Base-by-base conservation (phyloP, 2,113 vertebrate genomes). In the Passer montanus region DNA sequence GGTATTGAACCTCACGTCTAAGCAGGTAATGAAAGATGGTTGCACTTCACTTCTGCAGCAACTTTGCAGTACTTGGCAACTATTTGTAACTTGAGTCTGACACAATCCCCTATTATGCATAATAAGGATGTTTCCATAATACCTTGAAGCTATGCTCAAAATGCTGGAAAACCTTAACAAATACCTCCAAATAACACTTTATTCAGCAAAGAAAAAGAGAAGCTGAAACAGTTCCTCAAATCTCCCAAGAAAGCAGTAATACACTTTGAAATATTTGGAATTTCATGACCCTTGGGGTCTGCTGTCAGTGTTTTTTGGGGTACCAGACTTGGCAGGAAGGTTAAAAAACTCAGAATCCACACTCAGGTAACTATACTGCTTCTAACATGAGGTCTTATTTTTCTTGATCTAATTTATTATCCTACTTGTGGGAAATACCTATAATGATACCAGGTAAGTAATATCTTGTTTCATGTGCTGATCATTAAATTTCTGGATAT, bases 401-500 rank as follows among this genome's bases (percentile, higher is more conserved):
- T 64, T 76, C 15, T 59, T 52, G n/a, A 18, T 64, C 35, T 52
- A 33, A 56, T 56, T 76, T 69, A 22, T 19, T 77, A 64, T 83
- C 10, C 28, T 70, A 13, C 27, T 52, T 73, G 24, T 28, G 8
- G 53, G 70, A 68, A 33, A 72, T 47, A 30, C 8, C 59, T 59
- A 11, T 12, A 19, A 1, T 53, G 17, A 44, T 73, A 60, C 7
- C 17, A 33, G 20, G 24, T 8, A 62, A 69, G 14, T 55, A 39
- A 46, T 27, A 11, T 31, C 14, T 44, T 1, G 0, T 62, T 89
- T 62, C 0, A 0, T 50, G 14, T 84, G 28, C 47, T 14, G 10
- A 41, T 58, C 3, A 4, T n/a, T n/a, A 28, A 3, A n/a, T 52
- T 64, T 60, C 30, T 52, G 53, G 28, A 7, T 76, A 24, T 41